Percentiles rank a stretch among this genome's conserved stretches.
Evolutionary conservation across 2,113 vertebrate genomes (phyloP).

Genomic region (Camelus dromedarius): DNA sequence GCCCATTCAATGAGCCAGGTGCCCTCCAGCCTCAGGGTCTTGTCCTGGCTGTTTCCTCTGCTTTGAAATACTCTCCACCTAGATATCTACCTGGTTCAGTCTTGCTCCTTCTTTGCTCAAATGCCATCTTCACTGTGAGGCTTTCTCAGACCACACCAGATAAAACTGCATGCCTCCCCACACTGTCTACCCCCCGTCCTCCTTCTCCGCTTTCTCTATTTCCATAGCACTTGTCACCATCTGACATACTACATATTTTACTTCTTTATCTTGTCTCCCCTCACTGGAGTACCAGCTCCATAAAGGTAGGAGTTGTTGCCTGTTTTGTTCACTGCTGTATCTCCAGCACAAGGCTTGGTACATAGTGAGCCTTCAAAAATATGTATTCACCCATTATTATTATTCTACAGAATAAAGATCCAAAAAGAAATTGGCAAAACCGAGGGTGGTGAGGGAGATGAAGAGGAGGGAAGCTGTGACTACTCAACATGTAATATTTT

Average conservation of each 20-base stretch:
- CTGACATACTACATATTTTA: not conserved
- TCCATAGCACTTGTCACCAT: not conserved
- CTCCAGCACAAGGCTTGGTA: not conserved
- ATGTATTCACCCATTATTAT: not conserved
- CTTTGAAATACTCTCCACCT: not conserved
- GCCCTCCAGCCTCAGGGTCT: not conserved
- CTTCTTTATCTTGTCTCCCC: not conserved
- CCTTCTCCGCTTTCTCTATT: not conserved
- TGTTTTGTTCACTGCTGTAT: not conserved
- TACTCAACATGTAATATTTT: not conserved
- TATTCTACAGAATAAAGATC: not conserved
- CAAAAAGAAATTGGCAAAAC: conserved; percentile 5
- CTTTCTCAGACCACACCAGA: not conserved
- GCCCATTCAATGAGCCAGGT: not conserved
- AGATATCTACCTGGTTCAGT: not conserved
- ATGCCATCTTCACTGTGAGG: not conserved
- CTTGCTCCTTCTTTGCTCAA: not conserved
- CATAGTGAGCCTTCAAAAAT: not conserved
- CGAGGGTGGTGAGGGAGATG: not conserved
- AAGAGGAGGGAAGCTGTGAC: not conserved
- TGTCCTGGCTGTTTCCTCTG: not conserved
- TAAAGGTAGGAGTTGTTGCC: not conserved
- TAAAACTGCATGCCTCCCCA: not conserved
- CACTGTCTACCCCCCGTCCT: too few species aligned
- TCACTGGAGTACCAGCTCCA: not conserved